phyloP scores from a whole-genome alignment of 2,888 invertebrate species.

The Lamellibrachia satsuma region DNA sequence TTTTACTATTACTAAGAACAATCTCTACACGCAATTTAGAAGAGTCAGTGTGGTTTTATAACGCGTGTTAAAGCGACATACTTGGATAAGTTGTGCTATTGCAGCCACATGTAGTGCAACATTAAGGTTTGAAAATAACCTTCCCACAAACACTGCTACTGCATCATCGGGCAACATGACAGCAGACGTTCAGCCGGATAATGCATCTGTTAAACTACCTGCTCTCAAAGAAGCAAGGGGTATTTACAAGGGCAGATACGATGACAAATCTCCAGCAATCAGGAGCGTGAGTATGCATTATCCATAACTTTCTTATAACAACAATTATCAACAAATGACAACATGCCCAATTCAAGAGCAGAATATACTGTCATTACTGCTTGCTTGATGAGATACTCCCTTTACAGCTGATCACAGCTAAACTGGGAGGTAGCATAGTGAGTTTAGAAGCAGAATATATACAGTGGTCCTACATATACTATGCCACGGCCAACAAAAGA shows the following conservation, averaged over 20 bases:
- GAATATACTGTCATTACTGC: too few species aligned
- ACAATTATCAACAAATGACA: neutral
- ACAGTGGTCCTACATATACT: too few species aligned
- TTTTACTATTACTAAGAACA: neutral
- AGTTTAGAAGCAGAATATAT: too few species aligned
- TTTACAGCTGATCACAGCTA: too few species aligned
- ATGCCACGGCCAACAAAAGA: too few species aligned
- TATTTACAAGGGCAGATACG: conserved; percentile 22
- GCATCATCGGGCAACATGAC: neutral
- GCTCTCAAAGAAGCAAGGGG: conserved; percentile 13
- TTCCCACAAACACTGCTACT: neutral
- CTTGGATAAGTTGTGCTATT: neutral
- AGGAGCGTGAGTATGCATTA: conserved; percentile 18
- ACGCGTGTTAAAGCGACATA: neutral
- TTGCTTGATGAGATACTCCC: too few species aligned
- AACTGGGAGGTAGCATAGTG: too few species aligned
- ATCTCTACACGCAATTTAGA: neutral
- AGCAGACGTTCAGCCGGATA: neutral
- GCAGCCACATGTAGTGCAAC: neutral
- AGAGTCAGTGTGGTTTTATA: neutral
- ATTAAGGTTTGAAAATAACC: neutral
- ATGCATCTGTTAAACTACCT: neutral
- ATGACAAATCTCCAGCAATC: conserved; percentile 21
- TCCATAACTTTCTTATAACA: neutral
- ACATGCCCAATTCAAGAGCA: too few species aligned